Conservation (phyloP, 2,113 vertebrate genomes). For the Notothenia rossii region DNA sequence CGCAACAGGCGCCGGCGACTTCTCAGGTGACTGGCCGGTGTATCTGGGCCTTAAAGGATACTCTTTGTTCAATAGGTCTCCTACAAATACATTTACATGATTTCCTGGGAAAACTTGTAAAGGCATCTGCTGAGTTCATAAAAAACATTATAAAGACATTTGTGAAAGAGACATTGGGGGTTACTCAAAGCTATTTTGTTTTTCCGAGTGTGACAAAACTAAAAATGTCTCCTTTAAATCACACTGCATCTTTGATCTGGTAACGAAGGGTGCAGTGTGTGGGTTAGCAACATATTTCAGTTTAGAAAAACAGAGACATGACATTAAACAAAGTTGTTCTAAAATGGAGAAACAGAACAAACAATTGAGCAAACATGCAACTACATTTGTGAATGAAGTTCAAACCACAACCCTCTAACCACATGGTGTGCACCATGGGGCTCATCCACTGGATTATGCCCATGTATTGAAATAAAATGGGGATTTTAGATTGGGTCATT, state of each 20-base stretch:
- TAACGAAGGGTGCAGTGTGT: slow-evolving; percentile 15
- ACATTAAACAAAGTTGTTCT: slow-evolving; percentile 12
- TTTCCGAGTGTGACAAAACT: slow-evolving; percentile 3
- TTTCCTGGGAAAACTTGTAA: background rate
- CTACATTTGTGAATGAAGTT: slow-evolving; percentile 33
- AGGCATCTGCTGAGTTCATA: no score
- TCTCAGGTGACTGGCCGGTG: no score
- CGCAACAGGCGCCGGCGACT: no score
- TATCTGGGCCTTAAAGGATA: background rate
- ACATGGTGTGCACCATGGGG: background rate
- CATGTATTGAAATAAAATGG: no score
- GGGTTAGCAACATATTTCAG: slow-evolving; percentile 34
- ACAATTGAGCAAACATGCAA: slow-evolving; percentile 41
- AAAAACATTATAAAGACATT: background rate
- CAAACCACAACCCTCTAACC: slow-evolving; percentile 19
- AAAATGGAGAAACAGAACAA: slow-evolving; percentile 13
- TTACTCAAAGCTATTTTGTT: background rate
- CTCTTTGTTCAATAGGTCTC: background rate
- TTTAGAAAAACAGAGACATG: slow-evolving; percentile 44
- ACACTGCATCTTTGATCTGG: slow-evolving; percentile 45
- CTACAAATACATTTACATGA: background rate
- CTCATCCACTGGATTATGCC: background rate
- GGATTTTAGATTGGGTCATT: no score
- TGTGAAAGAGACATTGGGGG: background rate
- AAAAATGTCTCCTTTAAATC: slow-evolving; percentile 1